A percentile compares a stretch with the other conserved stretches of the same genome.
Conservation (phyloP, 2,888 invertebrate genomes). For the Lucinisca nassula region DNA sequence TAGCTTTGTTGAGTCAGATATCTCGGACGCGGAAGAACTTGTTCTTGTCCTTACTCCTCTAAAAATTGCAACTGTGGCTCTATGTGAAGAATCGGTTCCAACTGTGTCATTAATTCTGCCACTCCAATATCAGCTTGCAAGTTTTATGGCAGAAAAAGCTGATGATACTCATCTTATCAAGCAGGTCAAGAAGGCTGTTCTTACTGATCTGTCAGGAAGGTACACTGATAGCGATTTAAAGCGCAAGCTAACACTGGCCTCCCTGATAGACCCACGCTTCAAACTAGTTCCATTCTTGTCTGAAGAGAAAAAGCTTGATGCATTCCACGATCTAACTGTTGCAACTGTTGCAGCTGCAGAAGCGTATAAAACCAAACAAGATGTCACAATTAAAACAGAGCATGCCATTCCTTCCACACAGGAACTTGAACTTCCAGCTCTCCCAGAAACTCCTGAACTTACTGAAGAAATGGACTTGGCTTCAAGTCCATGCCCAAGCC, state of each 20-base stretch:
- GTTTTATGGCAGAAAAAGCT: constrained; percentile 6
- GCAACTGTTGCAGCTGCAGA: background rate
- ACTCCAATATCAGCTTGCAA: constrained; percentile 22
- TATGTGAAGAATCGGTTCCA: constrained; percentile 49
- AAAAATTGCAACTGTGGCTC: constrained; percentile 42
- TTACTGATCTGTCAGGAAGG: background rate
- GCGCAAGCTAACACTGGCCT: constrained; percentile 5
- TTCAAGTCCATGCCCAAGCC: background rate
- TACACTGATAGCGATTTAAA: constrained; percentile 17
- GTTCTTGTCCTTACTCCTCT: constrained; percentile 44
- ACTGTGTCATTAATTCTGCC: constrained; percentile 55
- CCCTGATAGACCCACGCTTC: constrained; percentile 51
- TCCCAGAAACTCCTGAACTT: background rate
- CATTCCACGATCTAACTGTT: constrained; percentile 28
- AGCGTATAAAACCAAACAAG: background rate
- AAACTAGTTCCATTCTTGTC: constrained; percentile 36
- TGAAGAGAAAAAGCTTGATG: constrained; percentile 39
- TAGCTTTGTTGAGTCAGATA: constrained; percentile 29
- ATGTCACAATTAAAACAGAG: background rate
- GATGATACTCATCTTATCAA: constrained; percentile 5
- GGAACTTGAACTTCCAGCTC: background rate
- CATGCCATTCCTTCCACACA: background rate
- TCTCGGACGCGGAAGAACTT: constrained; percentile 48
- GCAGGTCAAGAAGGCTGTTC: constrained; percentile 13
- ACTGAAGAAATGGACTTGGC: background rate